A percentile compares a stretch with the other conserved stretches of the same genome.
Evolutionary conservation across 1,140 invertebrate species (phyloP).

Genomic region (Microplitis mediator): DNA sequence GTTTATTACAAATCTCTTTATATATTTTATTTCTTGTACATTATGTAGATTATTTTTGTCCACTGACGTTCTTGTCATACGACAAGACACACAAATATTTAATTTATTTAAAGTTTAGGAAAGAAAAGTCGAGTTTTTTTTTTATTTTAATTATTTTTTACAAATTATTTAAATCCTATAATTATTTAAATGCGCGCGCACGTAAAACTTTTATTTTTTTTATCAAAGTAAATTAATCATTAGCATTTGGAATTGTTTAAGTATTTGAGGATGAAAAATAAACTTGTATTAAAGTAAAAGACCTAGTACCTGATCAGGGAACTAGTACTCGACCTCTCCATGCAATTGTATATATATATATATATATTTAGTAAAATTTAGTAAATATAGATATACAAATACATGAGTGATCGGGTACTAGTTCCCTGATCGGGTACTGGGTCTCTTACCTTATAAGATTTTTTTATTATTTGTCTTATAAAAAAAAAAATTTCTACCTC

Average conservation of each 20-base stretch:
- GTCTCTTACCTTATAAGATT: too few relatives aligned
- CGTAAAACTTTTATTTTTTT: background rate
- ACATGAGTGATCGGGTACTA: too few relatives aligned
- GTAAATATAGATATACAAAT: too few relatives aligned
- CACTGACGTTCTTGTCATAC: background rate
- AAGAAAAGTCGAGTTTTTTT: background rate
- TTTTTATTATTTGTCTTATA: background rate
- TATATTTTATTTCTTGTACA: background rate
- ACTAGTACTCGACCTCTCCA: too few relatives aligned
- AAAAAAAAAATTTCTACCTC: conserved; percentile 6
- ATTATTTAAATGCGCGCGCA: background rate
- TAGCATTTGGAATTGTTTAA: background rate
- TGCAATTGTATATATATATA: too few relatives aligned
- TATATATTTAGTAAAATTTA: too few relatives aligned
- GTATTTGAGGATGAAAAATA: background rate
- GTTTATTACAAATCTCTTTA: background rate
- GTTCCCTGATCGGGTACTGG: too few relatives aligned
- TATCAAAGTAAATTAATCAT: background rate
- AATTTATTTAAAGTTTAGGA: background rate
- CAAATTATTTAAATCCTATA: background rate
- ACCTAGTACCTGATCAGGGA: too few relatives aligned
- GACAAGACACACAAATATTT: background rate
- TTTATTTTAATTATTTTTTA: background rate
- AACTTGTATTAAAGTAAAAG: background rate
- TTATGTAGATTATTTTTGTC: background rate